A percentile compares a stretch with the other conserved stretches of the same genome.
Evolutionary conservation across 1,140 invertebrate genomes (phyloP).

Genomic region (Riptortus pedestris): DNA sequence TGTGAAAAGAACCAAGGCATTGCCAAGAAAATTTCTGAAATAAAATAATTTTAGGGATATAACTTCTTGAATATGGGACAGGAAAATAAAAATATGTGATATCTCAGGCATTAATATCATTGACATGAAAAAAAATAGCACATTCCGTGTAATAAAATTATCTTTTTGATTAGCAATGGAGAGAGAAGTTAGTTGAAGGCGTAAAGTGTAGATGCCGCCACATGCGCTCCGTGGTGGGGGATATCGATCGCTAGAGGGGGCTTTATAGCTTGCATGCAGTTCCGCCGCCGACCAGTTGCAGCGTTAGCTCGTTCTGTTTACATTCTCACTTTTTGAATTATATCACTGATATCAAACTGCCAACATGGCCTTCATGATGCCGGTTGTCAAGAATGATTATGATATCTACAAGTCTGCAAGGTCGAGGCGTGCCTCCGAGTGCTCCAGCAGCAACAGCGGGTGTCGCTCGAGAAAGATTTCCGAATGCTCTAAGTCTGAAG

Average conservation of each 20-base stretch:
- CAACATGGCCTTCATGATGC: slow-evolving; percentile 87
- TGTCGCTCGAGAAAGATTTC: slow-evolving; percentile 65
- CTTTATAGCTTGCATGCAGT: background rate
- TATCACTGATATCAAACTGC: background rate
- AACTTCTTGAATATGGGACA: no score
- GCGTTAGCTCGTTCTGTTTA: background rate
- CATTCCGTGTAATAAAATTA: background rate
- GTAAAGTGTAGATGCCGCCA: background rate
- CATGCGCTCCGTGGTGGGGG: background rate
- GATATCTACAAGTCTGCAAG: slow-evolving; percentile 79
- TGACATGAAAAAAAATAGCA: no score
- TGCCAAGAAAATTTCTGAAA: no score
- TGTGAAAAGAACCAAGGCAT: no score
- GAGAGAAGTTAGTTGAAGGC: background rate
- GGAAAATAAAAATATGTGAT: no score
- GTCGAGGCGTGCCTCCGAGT: slow-evolving; percentile 59
- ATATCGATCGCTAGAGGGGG: slow-evolving; percentile 1
- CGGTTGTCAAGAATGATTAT: slow-evolving; percentile 83
- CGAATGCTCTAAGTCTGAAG: slow-evolving; percentile 66
- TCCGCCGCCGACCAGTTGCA: background rate
- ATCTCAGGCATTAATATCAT: no score
- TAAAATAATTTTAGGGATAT: no score
- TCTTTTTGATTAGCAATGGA: background rate
- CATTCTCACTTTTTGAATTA: background rate
- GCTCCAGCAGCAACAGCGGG: slow-evolving; percentile 49